A percentile compares a stretch with the other conserved stretches of the same genome.
phyloP scores from a whole-genome alignment of 2,797 vertebrate genomes.

The Rhynchotus rufescens region DNA sequence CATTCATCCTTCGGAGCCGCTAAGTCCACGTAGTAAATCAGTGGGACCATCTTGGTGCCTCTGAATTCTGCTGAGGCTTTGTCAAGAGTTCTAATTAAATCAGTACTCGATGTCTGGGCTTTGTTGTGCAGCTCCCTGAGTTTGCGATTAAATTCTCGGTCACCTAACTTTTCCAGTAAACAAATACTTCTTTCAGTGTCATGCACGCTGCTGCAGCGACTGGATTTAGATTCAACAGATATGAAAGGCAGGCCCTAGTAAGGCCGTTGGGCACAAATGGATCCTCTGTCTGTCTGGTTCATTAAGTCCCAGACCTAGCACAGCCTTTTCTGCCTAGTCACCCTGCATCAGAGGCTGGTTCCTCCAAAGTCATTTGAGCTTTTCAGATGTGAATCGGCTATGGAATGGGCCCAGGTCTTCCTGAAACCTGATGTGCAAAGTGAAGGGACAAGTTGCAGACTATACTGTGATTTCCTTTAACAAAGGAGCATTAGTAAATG shows the following conservation, averaged over 20 bases:
- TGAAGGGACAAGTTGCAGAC: constrained; percentile 25
- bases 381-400: not conserved
- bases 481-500: constrained; percentile 17
- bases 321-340: not conserved
- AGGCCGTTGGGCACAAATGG: not conserved
- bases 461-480: not conserved
- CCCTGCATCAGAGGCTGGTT: not conserved
- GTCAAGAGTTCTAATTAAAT: constrained; percentile 6
- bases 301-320: not conserved
- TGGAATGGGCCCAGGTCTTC: constrained; percentile 19
- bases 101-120: not conserved
- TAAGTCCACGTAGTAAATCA: not conserved
- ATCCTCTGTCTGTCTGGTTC: not conserved
- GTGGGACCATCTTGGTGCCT: rapidly evolving
- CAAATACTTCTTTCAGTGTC: not conserved
- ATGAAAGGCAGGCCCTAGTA: not conserved
- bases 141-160: not conserved
- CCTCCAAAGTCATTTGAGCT: not conserved
- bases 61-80: not conserved
- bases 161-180: not conserved
- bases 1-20: not conserved
- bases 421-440: not conserved
- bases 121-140: not conserved
- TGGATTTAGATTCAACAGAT: not conserved
- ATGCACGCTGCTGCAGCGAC: not conserved